Evolutionary conservation across 2,797 vertebrate genomes (phyloP).

Genomic region (Parambassis ranga): DNA sequence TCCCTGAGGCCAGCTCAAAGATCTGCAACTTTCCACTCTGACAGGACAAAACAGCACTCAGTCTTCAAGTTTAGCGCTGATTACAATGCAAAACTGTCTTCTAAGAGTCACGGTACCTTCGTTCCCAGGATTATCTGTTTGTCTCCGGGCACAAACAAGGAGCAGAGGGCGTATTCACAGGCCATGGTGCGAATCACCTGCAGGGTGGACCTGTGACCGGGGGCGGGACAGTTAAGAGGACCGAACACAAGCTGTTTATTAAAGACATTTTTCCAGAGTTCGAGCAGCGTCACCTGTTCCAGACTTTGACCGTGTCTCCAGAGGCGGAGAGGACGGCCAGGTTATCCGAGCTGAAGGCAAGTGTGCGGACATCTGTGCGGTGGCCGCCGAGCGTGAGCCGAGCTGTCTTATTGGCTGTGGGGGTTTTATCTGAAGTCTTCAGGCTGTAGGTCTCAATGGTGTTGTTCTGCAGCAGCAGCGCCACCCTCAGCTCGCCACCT

Average conservation of each 20-base stretch:
- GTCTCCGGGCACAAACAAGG: conserved; percentile 94
- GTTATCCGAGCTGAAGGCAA: conserved; percentile 97
- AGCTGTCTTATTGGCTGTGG: conserved; percentile 77
- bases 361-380: conserved; percentile 89
- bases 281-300: conserved; percentile 87
- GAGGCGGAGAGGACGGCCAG: conserved; percentile 93
- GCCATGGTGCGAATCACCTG: conserved; percentile 96
- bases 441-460: conserved; percentile 86
- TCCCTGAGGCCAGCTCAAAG: conserved; percentile 92
- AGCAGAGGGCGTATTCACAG: conserved; percentile 94
- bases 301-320: conserved; percentile 92
- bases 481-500: conserved; percentile 90
- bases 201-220: conserved; percentile 84
- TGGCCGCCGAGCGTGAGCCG: conserved; percentile 90
- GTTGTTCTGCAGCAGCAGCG: conserved; percentile 94
- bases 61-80: too few species aligned
- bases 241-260: too few species aligned
- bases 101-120: conserved; percentile 81
- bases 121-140: conserved; percentile 93
- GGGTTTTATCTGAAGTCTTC: conserved; percentile 63
- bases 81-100: too few species aligned
- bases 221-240: conserved; percentile 19
- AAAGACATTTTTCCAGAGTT: too few species aligned
- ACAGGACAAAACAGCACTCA: background rate
- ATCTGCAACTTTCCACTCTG: conserved; percentile 95